These are phyloP conservation scores for Perognathus longimembris DNA, from an alignment of 2,113 vertebrate species.

Conservation along the genomic window DNA sequence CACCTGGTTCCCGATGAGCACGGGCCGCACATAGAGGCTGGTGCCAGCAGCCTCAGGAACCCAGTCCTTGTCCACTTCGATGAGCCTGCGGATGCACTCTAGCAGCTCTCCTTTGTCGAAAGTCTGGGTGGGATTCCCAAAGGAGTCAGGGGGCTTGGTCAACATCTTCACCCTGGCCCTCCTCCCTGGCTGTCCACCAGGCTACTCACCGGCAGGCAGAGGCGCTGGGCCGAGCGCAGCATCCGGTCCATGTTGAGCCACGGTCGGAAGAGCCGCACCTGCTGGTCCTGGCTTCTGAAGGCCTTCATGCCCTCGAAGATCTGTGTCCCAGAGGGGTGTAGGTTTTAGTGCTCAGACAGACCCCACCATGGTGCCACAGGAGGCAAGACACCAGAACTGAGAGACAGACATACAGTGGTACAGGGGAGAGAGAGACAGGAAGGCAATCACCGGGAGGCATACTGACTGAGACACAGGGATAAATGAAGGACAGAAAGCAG, in stretches of 20 bases:
- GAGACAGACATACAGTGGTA: neutral
- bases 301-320: constrained; percentile 96
- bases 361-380: neutral
- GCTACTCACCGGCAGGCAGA: constrained; percentile 91
- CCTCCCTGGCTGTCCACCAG: fast-evolving
- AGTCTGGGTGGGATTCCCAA: constrained; percentile 74
- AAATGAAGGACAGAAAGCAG: neutral
- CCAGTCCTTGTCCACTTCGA: constrained; percentile 93
- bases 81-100: constrained; percentile 91
- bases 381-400: neutral
- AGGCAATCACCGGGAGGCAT: neutral
- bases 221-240: constrained; percentile 88
- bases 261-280: constrained; percentile 92
- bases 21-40: constrained; percentile 94
- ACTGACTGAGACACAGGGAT: neutral
- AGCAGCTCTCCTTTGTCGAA: constrained; percentile 91
- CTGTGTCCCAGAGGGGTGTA: constrained; percentile 77
- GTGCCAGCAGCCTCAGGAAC: constrained; percentile 87
- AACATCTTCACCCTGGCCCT: fast-evolving
- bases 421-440: neutral
- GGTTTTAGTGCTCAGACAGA: neutral
- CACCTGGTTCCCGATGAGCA: constrained; percentile 93
- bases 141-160: neutral
- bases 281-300: constrained; percentile 89
- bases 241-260: constrained; percentile 95